Evolutionary conservation across 2,113 vertebrate species (phyloP), one percentile per base, ranked within the genome.

Genomic region (Asarcornis scutulata): DNA sequence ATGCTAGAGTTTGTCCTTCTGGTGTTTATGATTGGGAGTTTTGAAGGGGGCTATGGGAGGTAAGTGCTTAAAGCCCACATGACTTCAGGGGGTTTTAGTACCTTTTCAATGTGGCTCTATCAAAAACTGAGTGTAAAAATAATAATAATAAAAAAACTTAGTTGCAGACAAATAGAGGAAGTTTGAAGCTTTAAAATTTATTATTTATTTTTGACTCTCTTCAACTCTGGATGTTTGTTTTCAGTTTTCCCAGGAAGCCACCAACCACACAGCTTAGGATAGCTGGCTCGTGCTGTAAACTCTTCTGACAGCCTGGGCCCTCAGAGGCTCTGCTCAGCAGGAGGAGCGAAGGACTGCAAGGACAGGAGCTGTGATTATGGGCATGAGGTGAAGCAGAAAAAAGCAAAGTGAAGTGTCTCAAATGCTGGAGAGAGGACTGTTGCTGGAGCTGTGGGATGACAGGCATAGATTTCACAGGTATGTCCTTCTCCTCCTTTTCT

Each of bases 11-110:
- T 83, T 69, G 31, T 87, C 68, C 2, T 29, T 50, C 83, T 94
- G 56, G 71, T 84, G 23, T 74, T 92, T 90, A 42, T 77, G 69
- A 84, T 86, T 22, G 16, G 60, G 63, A 77, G 32, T 88, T 95
- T 90, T 67, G 68, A 91, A 96, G 75, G 23, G 53, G 81, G 21
- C 13, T 26, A 18, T 53, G 67, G 31, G 44, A 89, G n/a, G 72
- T 22, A 94, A 82, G 50, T 34, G 9, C n/a, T 93, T 86, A 26
- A 74, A 87, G 69, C 36, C 21, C 73, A 85, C 46, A 36, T 42
- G 62, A 52, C 21, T 87, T 95, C 68, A 82, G 55, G 79, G 25
- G 4, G 29, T 1, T 4, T 90, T 36, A 36, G 44, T 66, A 26
- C n/a, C 3, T 55, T 86, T 92, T 85, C 62, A 48, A 31, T 76